Percentiles rank a stretch among this genome's conserved stretches.
Evolutionary conservation across 2,888 invertebrate species (phyloP).

Genomic region (Hypena proboscidalis): DNA sequence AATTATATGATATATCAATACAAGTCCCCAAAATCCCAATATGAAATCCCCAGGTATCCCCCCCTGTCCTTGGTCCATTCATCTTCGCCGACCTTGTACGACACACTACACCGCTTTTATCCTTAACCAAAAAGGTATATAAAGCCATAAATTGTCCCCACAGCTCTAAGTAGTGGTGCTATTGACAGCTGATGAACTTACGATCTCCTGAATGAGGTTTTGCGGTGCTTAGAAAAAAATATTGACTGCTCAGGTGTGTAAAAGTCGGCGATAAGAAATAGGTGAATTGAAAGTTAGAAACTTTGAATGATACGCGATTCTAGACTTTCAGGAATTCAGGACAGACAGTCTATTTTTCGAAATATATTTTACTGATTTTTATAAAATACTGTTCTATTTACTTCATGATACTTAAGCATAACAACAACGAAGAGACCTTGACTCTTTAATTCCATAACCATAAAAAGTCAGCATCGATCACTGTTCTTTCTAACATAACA

Average conservation of each 20-base stretch:
- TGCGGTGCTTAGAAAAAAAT: conserved; percentile 3
- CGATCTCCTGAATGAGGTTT: conserved; percentile 1
- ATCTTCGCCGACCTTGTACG: conserved; percentile 5
- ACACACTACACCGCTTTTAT: conserved; percentile 1
- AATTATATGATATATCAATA: too few species aligned
- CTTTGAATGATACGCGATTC: too few species aligned
- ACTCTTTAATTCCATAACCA: too few species aligned
- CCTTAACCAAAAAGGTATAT: conserved; percentile 6
- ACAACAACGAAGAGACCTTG: too few species aligned
- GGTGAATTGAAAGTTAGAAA: not conserved
- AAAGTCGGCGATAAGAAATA: not conserved
- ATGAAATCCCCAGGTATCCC: not conserved
- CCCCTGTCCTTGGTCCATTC: not conserved
- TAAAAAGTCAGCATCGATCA: too few species aligned
- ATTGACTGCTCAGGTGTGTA: not conserved
- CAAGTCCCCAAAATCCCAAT: too few species aligned
- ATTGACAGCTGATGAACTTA: conserved; percentile 16
- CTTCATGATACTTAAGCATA: too few species aligned
- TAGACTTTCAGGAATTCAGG: too few species aligned
- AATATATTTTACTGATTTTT: too few species aligned
- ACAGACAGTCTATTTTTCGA: too few species aligned
- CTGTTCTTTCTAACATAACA: too few species aligned
- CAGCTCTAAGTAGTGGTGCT: conserved; percentile 11
- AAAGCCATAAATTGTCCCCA: conserved; percentile 20
- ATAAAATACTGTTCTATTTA: too few species aligned